phyloP scores from a whole-genome alignment of 2,888 invertebrate genomes.

The Polyommatus icarus region DNA sequence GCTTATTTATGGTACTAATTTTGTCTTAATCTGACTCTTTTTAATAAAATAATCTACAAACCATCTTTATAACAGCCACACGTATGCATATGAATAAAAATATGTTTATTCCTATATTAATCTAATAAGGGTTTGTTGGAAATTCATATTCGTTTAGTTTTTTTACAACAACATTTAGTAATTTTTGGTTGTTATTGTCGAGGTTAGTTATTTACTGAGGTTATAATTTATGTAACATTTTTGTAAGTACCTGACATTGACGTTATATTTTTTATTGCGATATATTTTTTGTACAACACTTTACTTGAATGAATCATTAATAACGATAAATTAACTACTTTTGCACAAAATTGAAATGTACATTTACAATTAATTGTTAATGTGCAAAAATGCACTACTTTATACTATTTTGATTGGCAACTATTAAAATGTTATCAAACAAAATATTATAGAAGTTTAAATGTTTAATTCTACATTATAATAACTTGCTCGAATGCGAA shows the following conservation, averaged over 20 bases:
- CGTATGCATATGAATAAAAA: neutral
- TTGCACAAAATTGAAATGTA: neutral
- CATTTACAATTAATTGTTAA: neutral
- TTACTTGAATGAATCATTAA: neutral
- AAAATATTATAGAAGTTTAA: neutral
- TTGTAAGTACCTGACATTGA: slow-evolving; percentile 7
- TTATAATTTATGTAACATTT: neutral
- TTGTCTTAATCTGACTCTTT: neutral
- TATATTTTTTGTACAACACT: neutral
- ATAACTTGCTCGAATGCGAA: no score
- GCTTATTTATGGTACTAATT: neutral
- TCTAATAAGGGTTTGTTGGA: neutral
- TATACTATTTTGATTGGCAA: neutral
- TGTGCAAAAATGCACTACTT: neutral
- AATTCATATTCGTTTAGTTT: neutral
- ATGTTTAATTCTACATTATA: neutral
- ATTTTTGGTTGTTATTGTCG: neutral
- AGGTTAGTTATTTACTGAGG: neutral
- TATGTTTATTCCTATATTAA: neutral
- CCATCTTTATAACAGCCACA: neutral
- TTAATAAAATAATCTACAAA: neutral
- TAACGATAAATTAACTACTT: neutral
- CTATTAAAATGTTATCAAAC: neutral
- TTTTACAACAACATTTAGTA: neutral
- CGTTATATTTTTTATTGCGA: neutral